Percentiles rank a stretch among this genome's conserved stretches.
Conservation (phyloP, 37 sponge, comb jelly and placozoan species). For the Cladorhizidae sp. region DNA sequence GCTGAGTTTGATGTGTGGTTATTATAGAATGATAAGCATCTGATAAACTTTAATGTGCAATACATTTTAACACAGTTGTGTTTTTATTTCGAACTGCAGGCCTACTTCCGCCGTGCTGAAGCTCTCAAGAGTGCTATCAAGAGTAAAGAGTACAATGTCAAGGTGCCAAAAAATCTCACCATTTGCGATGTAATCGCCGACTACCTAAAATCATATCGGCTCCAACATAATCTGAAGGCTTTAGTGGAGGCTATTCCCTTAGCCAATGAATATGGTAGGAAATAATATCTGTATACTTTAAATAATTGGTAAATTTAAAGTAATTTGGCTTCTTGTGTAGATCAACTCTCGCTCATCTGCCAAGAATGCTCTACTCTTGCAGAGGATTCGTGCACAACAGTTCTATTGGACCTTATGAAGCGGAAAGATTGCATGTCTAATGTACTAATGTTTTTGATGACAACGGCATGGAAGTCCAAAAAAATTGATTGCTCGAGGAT, state of each 20-base stretch:
- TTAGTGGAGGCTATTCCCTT: conserved; percentile 30
- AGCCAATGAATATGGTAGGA: conserved; percentile 11
- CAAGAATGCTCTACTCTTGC: neutral
- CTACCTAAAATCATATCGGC: conserved; percentile 3
- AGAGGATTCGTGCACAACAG: neutral
- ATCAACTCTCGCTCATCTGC: neutral
- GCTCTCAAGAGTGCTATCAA: conserved; percentile 15
- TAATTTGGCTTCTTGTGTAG: neutral
- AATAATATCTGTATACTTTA: no score
- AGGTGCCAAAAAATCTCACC: neutral
- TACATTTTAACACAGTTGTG: no score
- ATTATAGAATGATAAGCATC: no score
- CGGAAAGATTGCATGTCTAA: neutral
- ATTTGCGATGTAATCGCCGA: conserved; percentile 9
- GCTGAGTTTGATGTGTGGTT: no score
- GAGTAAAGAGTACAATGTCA: neutral
- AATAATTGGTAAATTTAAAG: no score
- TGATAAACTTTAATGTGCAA: no score
- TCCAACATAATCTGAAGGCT: conserved; percentile 15
- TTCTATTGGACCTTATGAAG: neutral
- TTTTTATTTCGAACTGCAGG: conserved; percentile 1
- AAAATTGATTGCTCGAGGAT: neutral
- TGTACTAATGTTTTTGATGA: neutral
- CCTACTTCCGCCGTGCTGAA: conserved; percentile 39
- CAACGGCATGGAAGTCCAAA: neutral